Conservation (phyloP, 2,888 invertebrate genomes). For the Capitulum mitella region DNA sequence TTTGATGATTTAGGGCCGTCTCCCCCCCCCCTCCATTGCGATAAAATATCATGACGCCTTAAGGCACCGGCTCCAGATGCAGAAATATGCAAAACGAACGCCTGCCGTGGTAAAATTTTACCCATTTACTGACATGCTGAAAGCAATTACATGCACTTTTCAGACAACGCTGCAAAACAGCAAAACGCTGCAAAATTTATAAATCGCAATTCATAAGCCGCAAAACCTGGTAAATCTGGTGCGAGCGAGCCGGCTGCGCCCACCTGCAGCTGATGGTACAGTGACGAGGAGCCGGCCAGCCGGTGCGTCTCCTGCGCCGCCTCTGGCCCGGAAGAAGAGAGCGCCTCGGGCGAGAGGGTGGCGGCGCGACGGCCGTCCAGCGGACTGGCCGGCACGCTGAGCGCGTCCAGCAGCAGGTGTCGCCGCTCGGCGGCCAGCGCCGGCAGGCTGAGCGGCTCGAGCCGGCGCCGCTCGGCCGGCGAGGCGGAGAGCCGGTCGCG, state of each 20-base stretch:
- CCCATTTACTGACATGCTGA: no score
- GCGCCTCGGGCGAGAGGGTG: conserved; percentile 9
- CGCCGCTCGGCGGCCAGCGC: neutral
- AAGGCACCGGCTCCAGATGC: no score
- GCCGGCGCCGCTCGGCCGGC: conserved; percentile 12
- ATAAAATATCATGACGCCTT: no score
- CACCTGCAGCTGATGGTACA: conserved; percentile 15
- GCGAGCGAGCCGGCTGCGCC: neutral
- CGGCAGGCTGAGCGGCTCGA: neutral
- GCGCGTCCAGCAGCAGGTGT: conserved; percentile 17
- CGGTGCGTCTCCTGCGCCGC: neutral
- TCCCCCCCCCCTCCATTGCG: no score
- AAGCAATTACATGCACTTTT: no score
- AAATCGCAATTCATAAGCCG: no score
- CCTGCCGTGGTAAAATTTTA: no score
- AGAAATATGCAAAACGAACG: no score
- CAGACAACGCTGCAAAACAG: no score
- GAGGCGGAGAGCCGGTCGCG: neutral
- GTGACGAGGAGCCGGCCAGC: neutral
- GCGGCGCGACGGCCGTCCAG: neutral
- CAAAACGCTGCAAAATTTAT: no score
- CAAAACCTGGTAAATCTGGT: no score
- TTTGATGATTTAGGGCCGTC: no score
- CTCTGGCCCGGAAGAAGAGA: neutral
- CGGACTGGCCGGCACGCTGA: conserved; percentile 18